Conservation (phyloP, 2,888 invertebrate genomes). For the Aphodius granarius region DNA sequence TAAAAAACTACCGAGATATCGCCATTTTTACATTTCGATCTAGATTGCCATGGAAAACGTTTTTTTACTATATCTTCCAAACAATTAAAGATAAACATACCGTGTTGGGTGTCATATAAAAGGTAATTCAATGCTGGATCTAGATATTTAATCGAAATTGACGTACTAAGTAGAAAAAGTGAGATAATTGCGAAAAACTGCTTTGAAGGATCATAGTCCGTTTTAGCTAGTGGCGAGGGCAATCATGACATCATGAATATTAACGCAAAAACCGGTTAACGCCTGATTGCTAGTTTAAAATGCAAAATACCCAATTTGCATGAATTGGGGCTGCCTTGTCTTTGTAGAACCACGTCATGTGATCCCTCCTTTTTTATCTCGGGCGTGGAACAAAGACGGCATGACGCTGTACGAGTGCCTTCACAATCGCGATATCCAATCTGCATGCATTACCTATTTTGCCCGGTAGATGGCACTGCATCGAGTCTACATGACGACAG, state of each 20-base stretch:
- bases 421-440: constrained; percentile 14
- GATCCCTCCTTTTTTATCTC: not conserved
- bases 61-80: too few relatives aligned
- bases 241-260: constrained; percentile 45
- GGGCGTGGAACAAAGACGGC: constrained; percentile 1
- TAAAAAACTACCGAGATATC: too few relatives aligned
- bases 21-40: too few relatives aligned
- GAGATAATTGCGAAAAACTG: not conserved
- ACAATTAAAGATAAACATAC: too few relatives aligned
- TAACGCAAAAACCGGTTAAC: constrained; percentile 47
- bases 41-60: too few relatives aligned
- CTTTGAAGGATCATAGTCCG: not conserved
- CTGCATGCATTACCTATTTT: constrained; percentile 25
- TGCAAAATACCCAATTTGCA: constrained; percentile 54
- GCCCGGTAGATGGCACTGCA: not conserved
- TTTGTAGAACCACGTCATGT: not conserved
- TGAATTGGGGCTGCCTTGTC: constrained; percentile 43
- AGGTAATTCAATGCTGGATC: too few relatives aligned
- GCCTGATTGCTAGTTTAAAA: constrained; percentile 53
- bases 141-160: too few relatives aligned
- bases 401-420: constrained; percentile 15
- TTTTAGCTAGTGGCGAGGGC: not conserved
- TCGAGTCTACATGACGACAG: not conserved
- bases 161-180: too few relatives aligned
- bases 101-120: too few relatives aligned